These are phyloP conservation scores for Passerina amoena DNA, from an alignment of 2,113 vertebrate genomes.

Conservation along the genomic window DNA sequence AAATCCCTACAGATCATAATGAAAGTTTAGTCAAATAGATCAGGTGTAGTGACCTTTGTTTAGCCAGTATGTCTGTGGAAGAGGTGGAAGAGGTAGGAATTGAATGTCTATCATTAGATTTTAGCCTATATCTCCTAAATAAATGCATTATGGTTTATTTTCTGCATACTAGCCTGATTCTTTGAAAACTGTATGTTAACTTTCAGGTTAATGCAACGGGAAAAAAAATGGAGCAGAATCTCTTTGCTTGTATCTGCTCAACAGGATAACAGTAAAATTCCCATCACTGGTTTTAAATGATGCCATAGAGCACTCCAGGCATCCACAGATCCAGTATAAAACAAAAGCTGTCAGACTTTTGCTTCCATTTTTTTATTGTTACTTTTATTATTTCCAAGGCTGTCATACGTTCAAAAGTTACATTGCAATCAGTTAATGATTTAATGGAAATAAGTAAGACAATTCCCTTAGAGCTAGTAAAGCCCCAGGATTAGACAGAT, in stretches of 20 bases:
- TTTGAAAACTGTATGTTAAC: not conserved
- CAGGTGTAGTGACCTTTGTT: not conserved
- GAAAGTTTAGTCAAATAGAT: not conserved
- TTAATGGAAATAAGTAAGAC: constrained; percentile 43
- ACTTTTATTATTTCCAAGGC: constrained; percentile 15
- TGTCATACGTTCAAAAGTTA: not conserved
- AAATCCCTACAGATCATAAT: not conserved
- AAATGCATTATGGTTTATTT: not conserved
- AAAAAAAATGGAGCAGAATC: not conserved
- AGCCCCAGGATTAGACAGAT: constrained; percentile 44
- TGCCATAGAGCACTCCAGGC: not conserved
- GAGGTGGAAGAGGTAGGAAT: not conserved
- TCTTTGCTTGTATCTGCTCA: not conserved
- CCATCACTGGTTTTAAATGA: not conserved
- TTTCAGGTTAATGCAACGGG: not conserved
- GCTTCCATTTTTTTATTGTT: not conserved
- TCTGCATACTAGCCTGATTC: not conserved
- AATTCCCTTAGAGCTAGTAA: constrained; percentile 34
- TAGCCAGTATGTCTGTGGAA: not conserved
- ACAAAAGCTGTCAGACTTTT: not conserved
- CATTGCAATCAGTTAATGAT: constrained; percentile 40
- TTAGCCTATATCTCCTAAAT: not conserved
- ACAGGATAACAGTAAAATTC: not conserved
- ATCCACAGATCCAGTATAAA: not conserved
- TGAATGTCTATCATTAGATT: not conserved